A percentile compares a stretch with the other conserved stretches of the same genome.
phyloP scores from a whole-genome alignment of 2,888 invertebrate genomes.

The Poecilus cupreus region DNA sequence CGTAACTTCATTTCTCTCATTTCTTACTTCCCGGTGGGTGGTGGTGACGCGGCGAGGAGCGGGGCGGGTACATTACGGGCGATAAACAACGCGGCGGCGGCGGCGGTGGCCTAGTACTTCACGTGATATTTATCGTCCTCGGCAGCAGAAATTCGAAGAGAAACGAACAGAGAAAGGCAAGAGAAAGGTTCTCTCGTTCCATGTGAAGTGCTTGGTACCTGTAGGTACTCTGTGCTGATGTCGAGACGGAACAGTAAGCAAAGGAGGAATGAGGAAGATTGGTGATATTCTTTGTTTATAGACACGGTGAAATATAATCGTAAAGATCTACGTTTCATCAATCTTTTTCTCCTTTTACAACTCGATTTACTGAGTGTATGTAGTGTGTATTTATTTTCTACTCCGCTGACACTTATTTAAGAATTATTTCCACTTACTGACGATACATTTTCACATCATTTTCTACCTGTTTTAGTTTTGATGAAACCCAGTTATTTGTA shows the following conservation, averaged over 20 bases:
- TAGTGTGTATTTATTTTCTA: not conserved
- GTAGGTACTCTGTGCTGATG: too few relatives aligned
- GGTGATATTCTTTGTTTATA: constrained; percentile 29
- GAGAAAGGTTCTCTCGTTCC: not conserved
- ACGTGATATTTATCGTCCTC: constrained; percentile 11
- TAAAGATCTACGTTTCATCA: constrained; percentile 8
- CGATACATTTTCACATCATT: too few relatives aligned
- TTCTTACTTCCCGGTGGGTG: not conserved
- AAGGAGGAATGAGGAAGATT: constrained; percentile 10
- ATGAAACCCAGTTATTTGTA: too few relatives aligned
- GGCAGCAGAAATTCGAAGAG: not conserved
- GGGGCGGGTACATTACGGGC: constrained; percentile 20
- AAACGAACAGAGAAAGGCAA: too few relatives aligned
- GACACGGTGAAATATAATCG: constrained; percentile 29
- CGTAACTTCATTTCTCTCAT: constrained; percentile 11
- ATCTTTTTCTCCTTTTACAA: not conserved
- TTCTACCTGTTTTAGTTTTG: too few relatives aligned
- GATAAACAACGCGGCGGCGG: constrained; percentile 2
- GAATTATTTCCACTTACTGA: not conserved
- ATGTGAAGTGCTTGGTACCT: not conserved
- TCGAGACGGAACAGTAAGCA: not conserved
- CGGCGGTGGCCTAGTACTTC: not conserved
- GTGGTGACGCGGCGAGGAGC: not conserved
- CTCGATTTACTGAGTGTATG: not conserved
- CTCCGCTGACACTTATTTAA: not conserved